Evolutionary conservation across 2,113 vertebrate species (phyloP).

Genomic region (Chitala chitala): DNA sequence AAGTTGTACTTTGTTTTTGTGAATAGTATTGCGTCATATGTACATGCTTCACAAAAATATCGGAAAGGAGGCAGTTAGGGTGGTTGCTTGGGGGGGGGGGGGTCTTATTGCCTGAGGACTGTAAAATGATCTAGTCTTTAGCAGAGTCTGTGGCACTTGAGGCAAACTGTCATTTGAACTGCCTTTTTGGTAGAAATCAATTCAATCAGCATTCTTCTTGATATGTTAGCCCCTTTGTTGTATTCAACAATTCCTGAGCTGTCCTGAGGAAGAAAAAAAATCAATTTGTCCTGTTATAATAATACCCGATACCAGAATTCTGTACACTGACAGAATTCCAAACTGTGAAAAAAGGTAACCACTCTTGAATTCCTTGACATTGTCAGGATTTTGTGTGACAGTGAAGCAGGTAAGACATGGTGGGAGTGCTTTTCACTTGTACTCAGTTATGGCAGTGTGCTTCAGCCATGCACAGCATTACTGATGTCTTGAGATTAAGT

Average conservation of each 20-base stretch:
- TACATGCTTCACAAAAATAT: background rate
- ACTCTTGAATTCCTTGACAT: conserved; percentile 32
- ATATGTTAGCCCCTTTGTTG: conserved; percentile 51
- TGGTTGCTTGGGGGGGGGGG: conserved; percentile 6
- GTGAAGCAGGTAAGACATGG: conserved; percentile 1
- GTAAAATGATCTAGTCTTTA: conserved; percentile 40
- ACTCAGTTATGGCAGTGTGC: background rate
- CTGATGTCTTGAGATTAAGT: background rate
- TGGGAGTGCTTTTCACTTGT: conserved; percentile 14
- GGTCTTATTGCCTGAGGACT: conserved; percentile 40
- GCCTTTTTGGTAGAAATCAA: conserved; percentile 42
- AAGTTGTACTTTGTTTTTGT: background rate
- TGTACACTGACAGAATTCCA: conserved; percentile 32
- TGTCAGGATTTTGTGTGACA: conserved; percentile 33
- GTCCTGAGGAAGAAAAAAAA: conserved; percentile 46
- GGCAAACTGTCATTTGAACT: conserved; percentile 49
- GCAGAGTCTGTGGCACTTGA: conserved; percentile 39
- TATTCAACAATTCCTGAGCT: conserved; percentile 45
- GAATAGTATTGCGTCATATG: background rate
- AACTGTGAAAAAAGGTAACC: conserved; percentile 22
- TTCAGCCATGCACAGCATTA: conserved; percentile 6
- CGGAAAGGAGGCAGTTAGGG: background rate
- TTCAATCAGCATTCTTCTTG: conserved; percentile 46
- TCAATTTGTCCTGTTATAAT: conserved; percentile 57
- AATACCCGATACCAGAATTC: conserved; percentile 58